phyloP scores from a whole-genome alignment of 2,888 invertebrate genomes.

The Pristionchus entomophagus region DNA sequence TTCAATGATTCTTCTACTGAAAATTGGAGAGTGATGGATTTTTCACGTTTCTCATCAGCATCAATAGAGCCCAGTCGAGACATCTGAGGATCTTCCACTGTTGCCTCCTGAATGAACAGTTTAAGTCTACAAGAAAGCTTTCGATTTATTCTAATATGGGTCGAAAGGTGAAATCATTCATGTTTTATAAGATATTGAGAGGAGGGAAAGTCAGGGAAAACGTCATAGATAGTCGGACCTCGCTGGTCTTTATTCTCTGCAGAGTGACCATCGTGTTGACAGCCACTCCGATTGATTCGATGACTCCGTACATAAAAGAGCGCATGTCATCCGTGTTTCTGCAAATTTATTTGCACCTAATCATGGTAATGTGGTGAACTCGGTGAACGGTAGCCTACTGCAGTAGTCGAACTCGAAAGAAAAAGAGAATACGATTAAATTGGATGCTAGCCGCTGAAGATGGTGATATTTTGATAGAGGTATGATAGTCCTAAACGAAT shows the following conservation, averaged over 20 bases:
- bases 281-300: constrained; percentile 9
- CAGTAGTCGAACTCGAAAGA: too few species aligned
- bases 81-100: not conserved
- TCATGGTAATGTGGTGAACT: too few species aligned
- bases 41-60: too few species aligned
- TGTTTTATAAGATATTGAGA: too few species aligned
- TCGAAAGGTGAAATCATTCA: too few species aligned
- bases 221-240: not conserved
- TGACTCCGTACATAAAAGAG: not conserved
- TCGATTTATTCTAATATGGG: not conserved
- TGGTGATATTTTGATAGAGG: too few species aligned
- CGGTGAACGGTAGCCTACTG: too few species aligned
- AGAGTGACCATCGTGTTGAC: not conserved
- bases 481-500: too few species aligned
- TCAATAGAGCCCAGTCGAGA: not conserved
- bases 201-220: too few species aligned
- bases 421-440: too few species aligned
- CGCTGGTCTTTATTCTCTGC: not conserved
- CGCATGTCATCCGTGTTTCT: constrained; percentile 8
- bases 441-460: too few species aligned
- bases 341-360: too few species aligned
- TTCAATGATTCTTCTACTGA: not conserved
- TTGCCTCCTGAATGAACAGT: not conserved
- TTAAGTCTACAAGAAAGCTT: not conserved
- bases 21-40: not conserved